Percentiles rank a stretch among this genome's conserved stretches.
These are phyloP conservation scores for Cotesia glomerata DNA, from an alignment of 1,140 invertebrate genomes.

Conservation along the genomic window DNA sequence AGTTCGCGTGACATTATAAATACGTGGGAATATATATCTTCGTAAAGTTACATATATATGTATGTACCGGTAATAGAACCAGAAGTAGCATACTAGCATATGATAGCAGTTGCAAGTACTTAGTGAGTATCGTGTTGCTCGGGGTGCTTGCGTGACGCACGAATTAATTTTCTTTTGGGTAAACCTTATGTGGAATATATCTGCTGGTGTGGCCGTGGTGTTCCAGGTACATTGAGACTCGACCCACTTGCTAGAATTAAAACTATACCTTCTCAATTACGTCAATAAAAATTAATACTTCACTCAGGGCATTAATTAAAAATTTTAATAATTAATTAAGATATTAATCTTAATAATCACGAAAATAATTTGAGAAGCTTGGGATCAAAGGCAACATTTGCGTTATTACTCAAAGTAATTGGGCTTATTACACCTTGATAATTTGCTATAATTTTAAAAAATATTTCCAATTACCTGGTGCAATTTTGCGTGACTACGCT, in stretches of 20 bases:
- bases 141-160: constrained; percentile 24
- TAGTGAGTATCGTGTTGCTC: constrained; percentile 14
- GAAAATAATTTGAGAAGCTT: too few species aligned
- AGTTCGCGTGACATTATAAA: constrained; percentile 12
- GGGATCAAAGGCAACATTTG: too few species aligned
- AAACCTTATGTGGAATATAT: background rate
- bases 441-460: too few species aligned
- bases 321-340: background rate
- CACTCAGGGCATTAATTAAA: background rate
- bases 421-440: too few species aligned
- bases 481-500: too few species aligned
- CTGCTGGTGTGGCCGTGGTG: constrained; percentile 11
- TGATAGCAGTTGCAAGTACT: background rate
- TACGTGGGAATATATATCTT: background rate
- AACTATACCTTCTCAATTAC: background rate
- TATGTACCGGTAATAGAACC: too few species aligned
- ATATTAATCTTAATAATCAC: too few species aligned
- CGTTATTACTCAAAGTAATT: too few species aligned
- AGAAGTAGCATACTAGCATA: background rate
- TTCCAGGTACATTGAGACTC: background rate
- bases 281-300: too few species aligned
- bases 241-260: background rate
- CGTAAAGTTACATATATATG: background rate
- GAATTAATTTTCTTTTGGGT: constrained; percentile 26
- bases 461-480: too few species aligned